Base-by-base conservation (phyloP, 2,797 vertebrate genomes). In the Lagocephalus sceleratus region DNA sequence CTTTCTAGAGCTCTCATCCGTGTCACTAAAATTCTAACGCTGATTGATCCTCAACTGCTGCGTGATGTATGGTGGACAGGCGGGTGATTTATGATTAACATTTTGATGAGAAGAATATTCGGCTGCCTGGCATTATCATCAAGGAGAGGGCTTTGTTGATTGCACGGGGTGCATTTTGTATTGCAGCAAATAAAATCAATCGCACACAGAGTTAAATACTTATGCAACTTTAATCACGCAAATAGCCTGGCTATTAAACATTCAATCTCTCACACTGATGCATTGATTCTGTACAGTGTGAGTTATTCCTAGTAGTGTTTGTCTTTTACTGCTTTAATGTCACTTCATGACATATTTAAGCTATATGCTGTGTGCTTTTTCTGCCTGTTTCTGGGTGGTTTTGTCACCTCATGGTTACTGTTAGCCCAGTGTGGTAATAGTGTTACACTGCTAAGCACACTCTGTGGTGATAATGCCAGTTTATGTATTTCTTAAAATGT, bases 1-100 rank as follows among this genome's bases (percentile, higher is more conserved):
- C 71, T 81, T 74, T 60, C 47, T 58, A 45, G 48, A 53, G 78
- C 68, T 73, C 50, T 60, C 67, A 62, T 71, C 66, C 44, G 12
- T 54, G 66, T 49, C 68, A 63, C 65, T 57, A 60, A 45, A 68
- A 60, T 50, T 53, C 19, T 47, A 14, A 6, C 44, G 56, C 32
- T 29, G 26, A 53, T 51, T 49, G 21, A 51, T 51, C 5, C 6
- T 45, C 40, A 29, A 43, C 20, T 42, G 44, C 41, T 46, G 1
- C 26, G 23, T 59, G 19, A 35, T 48, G 22, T 35, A 43, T 47
- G 45, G 29, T 26, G 43, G 46, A 29, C 40, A n/a, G 62, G 58
- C 20, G 9, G 12, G 12, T 39, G 56, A 16, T 50, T 51, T 9
- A 20, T 47, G 35, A 26, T 63, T 61, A 35, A 38, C 32, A 51